These are phyloP conservation scores for Bombyx mandarina DNA, from an alignment of 1,140 invertebrate genomes.

Conservation along the genomic window DNA sequence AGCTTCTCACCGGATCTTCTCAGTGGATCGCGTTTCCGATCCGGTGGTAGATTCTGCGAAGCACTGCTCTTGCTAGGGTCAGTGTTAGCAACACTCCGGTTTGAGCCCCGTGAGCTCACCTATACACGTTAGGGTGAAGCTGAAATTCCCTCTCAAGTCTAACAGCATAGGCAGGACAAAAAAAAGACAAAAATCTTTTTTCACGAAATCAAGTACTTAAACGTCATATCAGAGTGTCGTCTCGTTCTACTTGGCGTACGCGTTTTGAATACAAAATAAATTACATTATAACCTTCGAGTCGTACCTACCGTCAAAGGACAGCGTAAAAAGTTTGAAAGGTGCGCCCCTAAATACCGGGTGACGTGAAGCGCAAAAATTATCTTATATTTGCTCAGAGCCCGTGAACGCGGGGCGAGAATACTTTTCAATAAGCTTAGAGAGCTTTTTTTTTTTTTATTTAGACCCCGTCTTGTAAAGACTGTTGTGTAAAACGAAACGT, in stretches of 20 bases:
- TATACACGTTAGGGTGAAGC: too few relatives aligned
- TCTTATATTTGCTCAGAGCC: conserved; percentile 68
- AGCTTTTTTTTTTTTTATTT: conserved; percentile 57
- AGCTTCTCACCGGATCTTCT: too few relatives aligned
- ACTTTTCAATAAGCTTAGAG: conserved; percentile 70
- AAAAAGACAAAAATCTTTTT: too few relatives aligned
- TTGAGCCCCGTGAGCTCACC: too few relatives aligned
- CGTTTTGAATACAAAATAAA: conserved; percentile 60
- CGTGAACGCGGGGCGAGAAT: conserved; percentile 66
- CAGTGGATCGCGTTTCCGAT: too few relatives aligned
- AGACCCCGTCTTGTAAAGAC: conserved; percentile 50
- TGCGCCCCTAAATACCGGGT: conserved; percentile 65
- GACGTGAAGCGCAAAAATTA: conserved; percentile 65
- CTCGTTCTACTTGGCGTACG: not conserved
- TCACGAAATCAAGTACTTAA: too few relatives aligned
- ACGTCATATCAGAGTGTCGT: too few relatives aligned
- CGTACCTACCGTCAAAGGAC: conserved; percentile 50
- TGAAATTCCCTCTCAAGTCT: too few relatives aligned
- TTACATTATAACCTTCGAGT: conserved; percentile 41
- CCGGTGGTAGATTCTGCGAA: too few relatives aligned
- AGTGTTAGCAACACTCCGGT: too few relatives aligned
- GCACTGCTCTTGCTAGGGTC: too few relatives aligned
- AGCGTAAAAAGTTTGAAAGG: conserved; percentile 64
- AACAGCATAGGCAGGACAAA: too few relatives aligned
- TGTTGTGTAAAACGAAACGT: conserved; percentile 44